Conservation (phyloP, 2,113 vertebrate species). For the Eleginops maclovinus region DNA sequence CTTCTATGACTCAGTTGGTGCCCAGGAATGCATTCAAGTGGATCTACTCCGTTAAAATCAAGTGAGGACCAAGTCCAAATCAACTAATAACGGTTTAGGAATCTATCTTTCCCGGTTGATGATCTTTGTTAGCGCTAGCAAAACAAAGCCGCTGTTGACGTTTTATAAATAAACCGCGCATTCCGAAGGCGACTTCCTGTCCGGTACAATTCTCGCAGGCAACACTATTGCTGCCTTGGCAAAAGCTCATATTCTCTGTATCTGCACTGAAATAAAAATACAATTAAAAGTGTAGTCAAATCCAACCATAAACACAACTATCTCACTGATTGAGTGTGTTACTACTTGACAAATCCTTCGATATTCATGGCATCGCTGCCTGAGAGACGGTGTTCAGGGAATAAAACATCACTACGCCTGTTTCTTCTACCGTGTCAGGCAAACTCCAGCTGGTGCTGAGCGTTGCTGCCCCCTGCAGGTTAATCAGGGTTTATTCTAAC, state of each 20-base stretch:
- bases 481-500: too few relatives aligned
- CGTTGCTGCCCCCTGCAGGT: conserved; percentile 36
- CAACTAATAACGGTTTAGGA: fast-evolving
- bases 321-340: not conserved
- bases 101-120: fast-evolving
- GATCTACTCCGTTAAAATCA: not conserved
- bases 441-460: not conserved
- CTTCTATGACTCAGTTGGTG: not conserved
- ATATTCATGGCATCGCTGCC: not conserved
- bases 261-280: too few relatives aligned
- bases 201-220: conserved; percentile 18
- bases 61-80: not conserved
- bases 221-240: not conserved
- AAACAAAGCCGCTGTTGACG: conserved; percentile 54
- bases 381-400: not conserved
- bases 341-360: fast-evolving
- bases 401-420: not conserved
- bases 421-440: conserved; percentile 17
- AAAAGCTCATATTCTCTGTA: too few relatives aligned
- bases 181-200: fast-evolving
- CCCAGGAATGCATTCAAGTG: not conserved
- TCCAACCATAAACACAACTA: not conserved
- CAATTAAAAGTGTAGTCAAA: not conserved
- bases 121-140: conserved; percentile 21
- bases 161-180: conserved; percentile 53